Evolutionary conservation across 2,797 vertebrate genomes (phyloP), one percentile per base, ranked within the genome.

Genomic region (Selene dorsalis): DNA sequence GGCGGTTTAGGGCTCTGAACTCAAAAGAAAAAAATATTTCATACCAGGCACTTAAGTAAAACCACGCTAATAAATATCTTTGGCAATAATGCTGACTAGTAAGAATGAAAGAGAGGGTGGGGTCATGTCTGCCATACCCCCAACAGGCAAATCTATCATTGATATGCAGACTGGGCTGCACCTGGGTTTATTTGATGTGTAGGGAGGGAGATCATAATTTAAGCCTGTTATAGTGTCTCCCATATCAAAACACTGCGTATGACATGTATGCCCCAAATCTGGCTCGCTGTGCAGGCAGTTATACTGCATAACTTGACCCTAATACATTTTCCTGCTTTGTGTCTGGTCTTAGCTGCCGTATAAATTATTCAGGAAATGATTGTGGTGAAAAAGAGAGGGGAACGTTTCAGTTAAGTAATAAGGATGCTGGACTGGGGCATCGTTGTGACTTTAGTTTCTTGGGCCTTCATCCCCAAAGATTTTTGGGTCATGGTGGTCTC

Each of bases 311-410:
- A 88, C 86, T 89, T 92, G 91, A 93, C 90, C 90, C 83, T 84
- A 89, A 93, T 93, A 89, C 85, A 86, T 91, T 90, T 89, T 84
- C 80, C 87, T 88, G 86, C 89, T 86, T 88, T 88, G 84, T 88
- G 84, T 86, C 84, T 90, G 60, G 57, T 87, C 77, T 69, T 73
- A 69, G 87, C 82, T 65, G 77, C 74, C 70, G 73, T 79, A 78
- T 91, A 79, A 93, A 93, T 93, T 85, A 92, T 93, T 93, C 91
- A 92, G 89, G 83, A 87, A 91, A 88, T 83, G 85, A 92, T 91
- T 89, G 89, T 90, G 91, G 84, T 87, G 77, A 80, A 35, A 90
- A 84, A 85, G 63, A 80, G 80, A 86, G 72, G 69, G 78, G 84
- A 86, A 76, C 14, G 57, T 81, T 89, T 85, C 56, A 48, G 68